phyloP scores from a whole-genome alignment of 2,113 vertebrate species.

The Macroglossus sobrinus region DNA sequence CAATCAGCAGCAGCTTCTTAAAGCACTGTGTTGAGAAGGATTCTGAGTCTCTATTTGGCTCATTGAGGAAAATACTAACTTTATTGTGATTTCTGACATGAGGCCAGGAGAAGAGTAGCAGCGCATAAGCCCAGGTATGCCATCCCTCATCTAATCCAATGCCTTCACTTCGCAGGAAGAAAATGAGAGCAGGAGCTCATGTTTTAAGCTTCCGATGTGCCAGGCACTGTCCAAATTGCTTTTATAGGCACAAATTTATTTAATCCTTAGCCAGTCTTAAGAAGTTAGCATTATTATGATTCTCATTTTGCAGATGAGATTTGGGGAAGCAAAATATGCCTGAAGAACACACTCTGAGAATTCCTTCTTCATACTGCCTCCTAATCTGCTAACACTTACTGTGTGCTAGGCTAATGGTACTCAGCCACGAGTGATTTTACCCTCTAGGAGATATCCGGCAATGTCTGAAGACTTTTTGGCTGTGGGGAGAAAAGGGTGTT shows the following conservation, averaged over 20 bases:
- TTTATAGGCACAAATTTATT: neutral
- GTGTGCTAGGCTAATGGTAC: neutral
- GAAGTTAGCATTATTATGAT: neutral
- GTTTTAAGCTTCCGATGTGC: neutral
- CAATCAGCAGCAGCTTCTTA: neutral
- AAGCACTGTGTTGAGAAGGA: neutral
- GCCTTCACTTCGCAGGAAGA: neutral
- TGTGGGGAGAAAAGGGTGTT: neutral
- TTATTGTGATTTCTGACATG: neutral
- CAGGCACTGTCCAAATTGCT: neutral
- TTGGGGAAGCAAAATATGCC: neutral
- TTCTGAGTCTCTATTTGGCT: neutral
- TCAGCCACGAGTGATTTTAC: neutral
- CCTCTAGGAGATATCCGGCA: neutral
- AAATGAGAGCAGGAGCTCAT: neutral
- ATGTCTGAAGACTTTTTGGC: neutral
- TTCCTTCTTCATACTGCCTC: neutral
- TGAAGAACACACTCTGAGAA: neutral
- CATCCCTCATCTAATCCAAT: neutral
- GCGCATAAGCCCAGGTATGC: neutral
- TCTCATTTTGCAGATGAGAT: neutral
- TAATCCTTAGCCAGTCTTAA: neutral
- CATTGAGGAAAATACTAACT: neutral
- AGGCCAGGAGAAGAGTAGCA: neutral
- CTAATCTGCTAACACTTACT: neutral